These are phyloP conservation scores for Ischnura elegans DNA, from an alignment of 2,888 invertebrate genomes.

Conservation along the genomic window DNA sequence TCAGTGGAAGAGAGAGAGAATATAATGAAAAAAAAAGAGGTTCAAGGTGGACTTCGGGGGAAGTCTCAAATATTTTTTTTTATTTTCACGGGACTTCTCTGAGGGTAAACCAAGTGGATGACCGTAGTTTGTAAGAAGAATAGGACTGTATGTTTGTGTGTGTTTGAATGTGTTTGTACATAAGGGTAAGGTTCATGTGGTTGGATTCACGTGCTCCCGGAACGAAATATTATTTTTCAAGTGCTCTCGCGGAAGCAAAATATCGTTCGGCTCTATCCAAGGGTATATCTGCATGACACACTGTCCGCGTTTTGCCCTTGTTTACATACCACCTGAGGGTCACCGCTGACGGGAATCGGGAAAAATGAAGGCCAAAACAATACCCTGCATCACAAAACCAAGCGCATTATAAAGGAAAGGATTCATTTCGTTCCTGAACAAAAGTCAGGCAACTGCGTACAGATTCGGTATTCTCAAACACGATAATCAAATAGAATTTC, in stretches of 20 bases:
- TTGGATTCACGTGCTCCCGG: not conserved
- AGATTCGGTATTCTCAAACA: no score
- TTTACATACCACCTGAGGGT: not conserved
- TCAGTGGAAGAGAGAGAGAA: not conserved
- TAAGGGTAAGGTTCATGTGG: not conserved
- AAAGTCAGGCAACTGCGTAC: no score
- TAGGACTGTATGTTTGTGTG: not conserved
- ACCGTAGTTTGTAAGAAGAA: not conserved
- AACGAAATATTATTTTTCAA: not conserved
- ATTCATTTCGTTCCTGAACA: no score
- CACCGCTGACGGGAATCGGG: not conserved
- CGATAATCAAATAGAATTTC: no score
- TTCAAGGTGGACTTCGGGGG: not conserved
- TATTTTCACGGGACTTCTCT: not conserved
- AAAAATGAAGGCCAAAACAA: not conserved
- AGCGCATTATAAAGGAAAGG: not conserved
- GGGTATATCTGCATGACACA: not conserved
- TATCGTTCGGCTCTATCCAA: not conserved
- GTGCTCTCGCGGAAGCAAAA: not conserved
- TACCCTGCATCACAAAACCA: not conserved
- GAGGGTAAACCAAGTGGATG: not conserved
- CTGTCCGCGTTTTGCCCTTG: not conserved
- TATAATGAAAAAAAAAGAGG: not conserved
- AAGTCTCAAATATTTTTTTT: not conserved
- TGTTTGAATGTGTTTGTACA: no score